phyloP scores from a whole-genome alignment of 2,888 invertebrate genomes.

The Euplagia quadripunctaria region DNA sequence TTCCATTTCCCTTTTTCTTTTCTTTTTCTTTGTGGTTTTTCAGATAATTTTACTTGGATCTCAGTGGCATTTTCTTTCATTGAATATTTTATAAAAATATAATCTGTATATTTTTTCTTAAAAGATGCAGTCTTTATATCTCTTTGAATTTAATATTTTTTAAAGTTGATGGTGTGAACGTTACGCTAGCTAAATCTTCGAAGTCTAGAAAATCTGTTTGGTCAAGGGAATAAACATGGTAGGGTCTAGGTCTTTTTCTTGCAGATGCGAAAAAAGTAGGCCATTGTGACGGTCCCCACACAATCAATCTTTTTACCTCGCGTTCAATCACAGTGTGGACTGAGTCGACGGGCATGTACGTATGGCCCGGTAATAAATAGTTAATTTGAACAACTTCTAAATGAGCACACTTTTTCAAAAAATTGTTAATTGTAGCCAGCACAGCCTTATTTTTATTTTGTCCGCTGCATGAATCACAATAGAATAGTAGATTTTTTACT shows the following conservation, averaged over 20 bases:
- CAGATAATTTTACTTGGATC: too few species aligned
- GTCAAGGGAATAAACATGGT: neutral
- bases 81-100: too few species aligned
- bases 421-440: conserved; percentile 7
- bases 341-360: conserved; percentile 52
- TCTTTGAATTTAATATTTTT: too few species aligned
- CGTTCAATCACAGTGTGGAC: conserved; percentile 45
- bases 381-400: conserved; percentile 30
- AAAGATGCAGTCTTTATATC: too few species aligned
- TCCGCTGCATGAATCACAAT: conserved; percentile 39
- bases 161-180: too few species aligned
- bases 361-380: conserved; percentile 30
- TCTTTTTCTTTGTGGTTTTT: too few species aligned
- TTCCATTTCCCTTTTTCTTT: too few species aligned
- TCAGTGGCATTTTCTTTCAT: too few species aligned
- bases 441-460: conserved; percentile 40
- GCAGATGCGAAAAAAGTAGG: neutral
- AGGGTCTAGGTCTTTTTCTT: neutral
- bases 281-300: conserved; percentile 27
- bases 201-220: neutral
- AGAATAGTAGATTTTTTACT: conserved; percentile 37
- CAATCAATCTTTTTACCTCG: conserved; percentile 36
- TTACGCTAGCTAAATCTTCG: too few species aligned
- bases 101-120: too few species aligned
- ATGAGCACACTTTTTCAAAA: neutral